Conservation (phyloP, 2,113 vertebrate species). For the Chunga burmeisteri region DNA sequence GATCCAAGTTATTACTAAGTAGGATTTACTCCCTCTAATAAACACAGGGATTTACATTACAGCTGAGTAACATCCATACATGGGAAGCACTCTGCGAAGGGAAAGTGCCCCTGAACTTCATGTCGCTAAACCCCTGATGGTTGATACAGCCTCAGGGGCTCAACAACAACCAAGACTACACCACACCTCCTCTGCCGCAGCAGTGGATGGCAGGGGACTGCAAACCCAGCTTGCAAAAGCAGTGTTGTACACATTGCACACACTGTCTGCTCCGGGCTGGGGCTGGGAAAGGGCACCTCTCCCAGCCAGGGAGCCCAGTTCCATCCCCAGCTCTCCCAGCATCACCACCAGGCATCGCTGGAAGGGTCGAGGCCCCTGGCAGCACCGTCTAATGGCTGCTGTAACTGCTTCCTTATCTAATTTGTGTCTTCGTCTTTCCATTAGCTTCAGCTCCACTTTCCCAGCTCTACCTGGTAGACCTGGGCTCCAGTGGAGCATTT, state of each 20-base stretch:
- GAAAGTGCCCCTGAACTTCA: background rate
- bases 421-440: background rate
- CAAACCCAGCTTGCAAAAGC: background rate
- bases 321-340: background rate
- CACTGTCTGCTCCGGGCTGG: background rate
- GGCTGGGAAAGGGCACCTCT: background rate
- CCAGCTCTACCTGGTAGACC: background rate
- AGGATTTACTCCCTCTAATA: conserved; percentile 15
- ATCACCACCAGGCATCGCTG: background rate
- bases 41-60: background rate
- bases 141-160: background rate
- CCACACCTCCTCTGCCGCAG: background rate
- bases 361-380: background rate
- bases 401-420: background rate
- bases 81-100: background rate
- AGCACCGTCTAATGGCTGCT: background rate
- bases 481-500: background rate
- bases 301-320: background rate
- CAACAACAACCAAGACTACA: background rate
- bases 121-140: background rate
- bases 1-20: background rate
- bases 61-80: background rate
- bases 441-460: background rate
- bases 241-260: accelerated
- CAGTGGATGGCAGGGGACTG: background rate